These are phyloP conservation scores for Campopleginae sp. DNA, from an alignment of 2,888 invertebrate genomes.

Conservation along the genomic window DNA sequence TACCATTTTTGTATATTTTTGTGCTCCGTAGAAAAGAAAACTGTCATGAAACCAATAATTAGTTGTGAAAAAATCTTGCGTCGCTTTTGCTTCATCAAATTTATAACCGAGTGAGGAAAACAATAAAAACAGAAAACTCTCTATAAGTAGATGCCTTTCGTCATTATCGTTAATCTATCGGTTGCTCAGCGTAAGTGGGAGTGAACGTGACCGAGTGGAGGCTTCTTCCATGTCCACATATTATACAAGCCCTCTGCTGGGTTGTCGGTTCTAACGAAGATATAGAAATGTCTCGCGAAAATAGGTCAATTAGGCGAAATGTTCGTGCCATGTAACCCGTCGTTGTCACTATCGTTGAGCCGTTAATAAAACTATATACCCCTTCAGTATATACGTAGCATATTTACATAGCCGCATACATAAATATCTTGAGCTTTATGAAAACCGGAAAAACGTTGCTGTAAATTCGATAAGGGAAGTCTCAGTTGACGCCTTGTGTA, in stretches of 20 bases:
- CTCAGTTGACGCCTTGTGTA: constrained; percentile 77
- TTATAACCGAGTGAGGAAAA: neutral
- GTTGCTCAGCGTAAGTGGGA: constrained; percentile 36
- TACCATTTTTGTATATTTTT: neutral
- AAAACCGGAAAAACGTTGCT: constrained; percentile 64
- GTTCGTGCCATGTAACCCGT: constrained; percentile 56
- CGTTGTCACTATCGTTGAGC: constrained; percentile 11
- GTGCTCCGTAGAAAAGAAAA: neutral
- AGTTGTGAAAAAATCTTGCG: neutral
- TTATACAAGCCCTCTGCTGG: constrained; percentile 48
- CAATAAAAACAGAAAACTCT: constrained; percentile 6
- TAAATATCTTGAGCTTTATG: constrained; percentile 11
- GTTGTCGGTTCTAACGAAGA: constrained; percentile 27
- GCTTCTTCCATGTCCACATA: constrained; percentile 54
- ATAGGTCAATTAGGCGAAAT: constrained; percentile 75
- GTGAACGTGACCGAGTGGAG: constrained; percentile 73
- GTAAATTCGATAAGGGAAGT: constrained; percentile 73
- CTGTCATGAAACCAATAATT: neutral
- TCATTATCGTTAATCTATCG: constrained; percentile 73
- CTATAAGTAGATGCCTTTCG: constrained; percentile 53
- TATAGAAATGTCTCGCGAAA: constrained; percentile 60
- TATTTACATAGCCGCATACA: neutral
- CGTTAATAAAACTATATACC: constrained; percentile 1
- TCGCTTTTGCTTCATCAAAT: neutral
- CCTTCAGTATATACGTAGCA: neutral